A percentile compares a stretch with the other conserved stretches of the same genome.
Evolutionary conservation across 2,113 vertebrate species (phyloP).

Genomic region (Microcebus ravelobensis): DNA sequence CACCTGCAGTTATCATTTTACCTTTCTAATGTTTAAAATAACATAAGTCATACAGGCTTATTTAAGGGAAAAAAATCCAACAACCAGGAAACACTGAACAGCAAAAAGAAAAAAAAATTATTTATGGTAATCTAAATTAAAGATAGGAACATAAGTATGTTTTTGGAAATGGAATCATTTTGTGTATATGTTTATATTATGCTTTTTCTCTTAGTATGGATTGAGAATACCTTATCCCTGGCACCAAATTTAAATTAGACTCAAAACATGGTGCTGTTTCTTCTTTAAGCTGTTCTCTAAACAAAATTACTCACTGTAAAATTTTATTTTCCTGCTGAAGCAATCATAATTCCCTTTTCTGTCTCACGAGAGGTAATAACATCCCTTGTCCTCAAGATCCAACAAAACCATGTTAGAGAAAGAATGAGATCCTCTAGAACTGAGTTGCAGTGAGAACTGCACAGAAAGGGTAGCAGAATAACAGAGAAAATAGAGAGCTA

Average conservation of each 20-base stretch:
- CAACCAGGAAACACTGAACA: background rate
- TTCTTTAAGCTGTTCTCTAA: constrained; percentile 27
- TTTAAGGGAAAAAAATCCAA: background rate
- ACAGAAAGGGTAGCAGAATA: background rate
- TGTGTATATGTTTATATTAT: background rate
- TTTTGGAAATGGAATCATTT: background rate
- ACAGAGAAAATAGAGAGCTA: background rate
- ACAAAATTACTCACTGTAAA: constrained; percentile 3
- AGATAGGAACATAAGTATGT: background rate
- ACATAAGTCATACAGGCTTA: background rate
- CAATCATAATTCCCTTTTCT: constrained; percentile 17
- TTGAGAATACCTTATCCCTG: background rate
- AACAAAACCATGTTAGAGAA: background rate
- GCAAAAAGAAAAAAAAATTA: background rate
- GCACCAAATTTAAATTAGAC: background rate
- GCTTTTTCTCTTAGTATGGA: background rate
- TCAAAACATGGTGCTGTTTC: background rate
- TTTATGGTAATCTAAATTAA: background rate
- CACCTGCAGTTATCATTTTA: constrained; percentile 34
- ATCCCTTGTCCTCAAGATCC: background rate
- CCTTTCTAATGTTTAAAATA: constrained; percentile 32
- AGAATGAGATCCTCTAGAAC: background rate
- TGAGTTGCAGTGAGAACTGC: background rate
- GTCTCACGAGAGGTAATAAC: background rate
- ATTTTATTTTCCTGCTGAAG: constrained; percentile 41